phyloP scores from a whole-genome alignment of 37 sponge, comb jelly and placozoan genomes.

The Agelas oroides region DNA sequence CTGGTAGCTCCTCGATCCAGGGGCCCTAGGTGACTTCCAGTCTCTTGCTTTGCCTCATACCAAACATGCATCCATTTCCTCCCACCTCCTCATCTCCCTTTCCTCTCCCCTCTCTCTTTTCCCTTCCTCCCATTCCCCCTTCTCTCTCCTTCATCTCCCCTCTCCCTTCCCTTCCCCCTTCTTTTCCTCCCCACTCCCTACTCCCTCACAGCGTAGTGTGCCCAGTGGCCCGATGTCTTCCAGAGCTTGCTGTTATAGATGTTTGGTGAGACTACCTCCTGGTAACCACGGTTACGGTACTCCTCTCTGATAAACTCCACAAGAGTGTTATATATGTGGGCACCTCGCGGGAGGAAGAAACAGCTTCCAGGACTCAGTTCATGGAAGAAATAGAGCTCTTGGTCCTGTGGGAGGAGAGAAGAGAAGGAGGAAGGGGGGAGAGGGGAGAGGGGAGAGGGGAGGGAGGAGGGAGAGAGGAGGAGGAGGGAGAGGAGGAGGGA shows the following conservation, averaged over 20 bases:
- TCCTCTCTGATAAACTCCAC: conserved; percentile 86
- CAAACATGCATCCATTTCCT: too few species aligned
- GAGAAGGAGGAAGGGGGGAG: background rate
- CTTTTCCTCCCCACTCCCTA: too few species aligned
- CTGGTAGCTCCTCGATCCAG: too few species aligned
- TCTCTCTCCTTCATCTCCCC: too few species aligned
- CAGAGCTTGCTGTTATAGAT: conserved; percentile 97
- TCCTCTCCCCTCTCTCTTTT: too few species aligned
- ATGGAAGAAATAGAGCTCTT: conserved; percentile 98
- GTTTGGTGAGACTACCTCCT: conserved; percentile 98
- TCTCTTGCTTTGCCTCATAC: too few species aligned
- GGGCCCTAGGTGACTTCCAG: too few species aligned
- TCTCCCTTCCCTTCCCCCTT: background rate
- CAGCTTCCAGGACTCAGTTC: conserved; percentile 98
- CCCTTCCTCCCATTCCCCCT: too few species aligned
- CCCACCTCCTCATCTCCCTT: too few species aligned
- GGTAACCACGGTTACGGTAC: conserved; percentile 92
- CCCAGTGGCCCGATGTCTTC: conserved; percentile 98
- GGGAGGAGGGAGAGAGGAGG: too few species aligned
- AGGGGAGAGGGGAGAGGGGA: conserved; percentile 17
- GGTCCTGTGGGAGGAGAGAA: conserved; percentile 69
- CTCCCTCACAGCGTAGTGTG: conserved; percentile 82
- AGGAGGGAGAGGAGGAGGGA: too few species aligned
- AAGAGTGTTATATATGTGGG: conserved; percentile 93
- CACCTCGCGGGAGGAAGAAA: conserved; percentile 97